A percentile compares a stretch with the other conserved stretches of the same genome.
Conservation (phyloP, 2,888 invertebrate species). For the Amphipyra tragopoginis region DNA sequence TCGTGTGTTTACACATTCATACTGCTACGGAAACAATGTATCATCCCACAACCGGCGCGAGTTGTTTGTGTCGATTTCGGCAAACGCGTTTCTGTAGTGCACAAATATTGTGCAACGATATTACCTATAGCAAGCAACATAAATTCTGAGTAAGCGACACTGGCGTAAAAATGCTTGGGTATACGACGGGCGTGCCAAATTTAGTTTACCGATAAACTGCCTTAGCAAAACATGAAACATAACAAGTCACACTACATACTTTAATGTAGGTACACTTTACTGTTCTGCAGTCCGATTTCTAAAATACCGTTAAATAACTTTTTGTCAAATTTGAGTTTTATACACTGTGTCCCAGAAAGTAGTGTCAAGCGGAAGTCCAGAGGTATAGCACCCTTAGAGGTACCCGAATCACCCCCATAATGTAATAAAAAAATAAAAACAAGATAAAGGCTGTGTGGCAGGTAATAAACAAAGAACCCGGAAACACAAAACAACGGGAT, state of each 20-base stretch:
- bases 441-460: no score
- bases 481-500: no score
- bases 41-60: constrained; percentile 4
- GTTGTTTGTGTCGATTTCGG: constrained; percentile 2
- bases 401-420: no score
- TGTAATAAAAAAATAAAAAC: no score
- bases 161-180: constrained; percentile 37
- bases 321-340: no score
- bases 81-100: constrained; percentile 11
- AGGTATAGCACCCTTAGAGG: no score
- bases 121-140: constrained; percentile 14
- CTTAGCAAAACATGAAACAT: constrained; percentile 6
- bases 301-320: no score
- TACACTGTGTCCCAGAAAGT: no score
- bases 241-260: constrained; percentile 1
- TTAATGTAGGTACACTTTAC: not conserved
- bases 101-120: constrained; percentile 26
- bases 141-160: constrained; percentile 22
- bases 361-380: no score
- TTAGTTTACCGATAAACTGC: constrained; percentile 28
- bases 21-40: not conserved
- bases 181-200: constrained; percentile 44
- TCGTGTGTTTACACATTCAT: constrained; percentile 8
- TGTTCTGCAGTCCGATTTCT: no score
- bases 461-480: no score